Evolutionary conservation across 2,888 invertebrate genomes (phyloP), one percentile per base, ranked within the genome.

Genomic region (Xestia sexstrigata): DNA sequence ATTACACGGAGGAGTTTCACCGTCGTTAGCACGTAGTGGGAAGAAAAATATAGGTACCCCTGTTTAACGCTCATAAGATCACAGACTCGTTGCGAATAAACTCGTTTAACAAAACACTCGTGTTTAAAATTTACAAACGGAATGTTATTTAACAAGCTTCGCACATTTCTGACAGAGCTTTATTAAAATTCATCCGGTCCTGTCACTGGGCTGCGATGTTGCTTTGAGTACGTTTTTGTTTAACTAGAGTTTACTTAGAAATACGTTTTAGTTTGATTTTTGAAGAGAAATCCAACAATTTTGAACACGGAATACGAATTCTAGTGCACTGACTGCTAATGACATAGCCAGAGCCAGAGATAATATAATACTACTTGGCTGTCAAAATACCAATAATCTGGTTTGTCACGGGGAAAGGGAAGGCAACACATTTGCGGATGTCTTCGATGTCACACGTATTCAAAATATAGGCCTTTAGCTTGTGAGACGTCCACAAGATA

Each of bases 121-220:
- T 55, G 70, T 35, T 66, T 62, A 58, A 71, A 30, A 67, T 83
- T 67, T 62, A 71, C 83, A 67, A 70, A 78, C 60, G 13, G 20
- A 81, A 67, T 65, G 60, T 83, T 65, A 83, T 79, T 78, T 58
- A 63, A 58, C 79, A 72, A 62, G 62, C n/a, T 23, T 52, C 45
- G 13, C 23, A 35, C n/a, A 58, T 76, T 70, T 79, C 60, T 67
- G 69, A 65, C 71, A 30, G 55, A 60, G 35, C 69, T 84, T 84
- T 84, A 84, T 76, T 84, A 81, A 84, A 81, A 82, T 76, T 84
- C 71, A 75, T 75, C 55, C 58, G 55, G 35, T 68, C 30, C 23
- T 71, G 65, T 76, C 49, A 2, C 30, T 49, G 60, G 30, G 65
- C 39, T 23, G 65, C 30, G 15, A 20, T 52, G 63, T 67, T 45